These are phyloP conservation scores for Peromyscus melanophrys DNA, from an alignment of 2,797 vertebrate species.

Conservation along the genomic window DNA sequence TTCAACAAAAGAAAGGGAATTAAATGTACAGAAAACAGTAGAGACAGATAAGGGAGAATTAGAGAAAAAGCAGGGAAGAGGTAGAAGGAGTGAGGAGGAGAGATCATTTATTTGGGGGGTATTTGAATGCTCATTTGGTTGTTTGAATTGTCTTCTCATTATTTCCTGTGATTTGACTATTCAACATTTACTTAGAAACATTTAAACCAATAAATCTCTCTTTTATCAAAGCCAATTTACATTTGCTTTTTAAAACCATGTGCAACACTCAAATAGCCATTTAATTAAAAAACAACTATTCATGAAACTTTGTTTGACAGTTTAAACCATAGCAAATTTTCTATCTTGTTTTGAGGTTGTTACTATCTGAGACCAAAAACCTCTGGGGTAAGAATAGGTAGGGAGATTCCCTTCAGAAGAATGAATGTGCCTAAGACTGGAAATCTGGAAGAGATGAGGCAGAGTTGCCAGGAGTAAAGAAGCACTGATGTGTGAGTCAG, in stretches of 20 bases:
- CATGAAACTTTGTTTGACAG: not conserved
- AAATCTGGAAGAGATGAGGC: not conserved
- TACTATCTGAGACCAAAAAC: not conserved
- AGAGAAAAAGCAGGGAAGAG: not conserved
- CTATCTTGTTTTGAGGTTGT: not conserved
- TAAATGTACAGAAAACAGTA: not conserved
- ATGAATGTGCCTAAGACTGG: not conserved
- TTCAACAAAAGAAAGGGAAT: not conserved
- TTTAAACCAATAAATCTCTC: not conserved
- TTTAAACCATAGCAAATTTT: not conserved
- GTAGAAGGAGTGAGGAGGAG: too few species aligned
- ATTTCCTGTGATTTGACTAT: not conserved
- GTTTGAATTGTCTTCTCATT: not conserved
- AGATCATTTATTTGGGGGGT: not conserved
- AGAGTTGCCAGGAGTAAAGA: not conserved
- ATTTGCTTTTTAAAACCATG: not conserved
- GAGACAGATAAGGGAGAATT: not conserved
- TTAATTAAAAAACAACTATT: conserved; percentile 5
- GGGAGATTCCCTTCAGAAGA: not conserved
- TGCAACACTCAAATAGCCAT: not conserved
- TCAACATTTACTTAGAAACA: not conserved
- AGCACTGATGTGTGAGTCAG: not conserved
- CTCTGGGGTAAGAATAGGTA: not conserved
- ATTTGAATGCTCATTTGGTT: not conserved
- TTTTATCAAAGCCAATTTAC: not conserved